A percentile compares a stretch with the other conserved stretches of the same genome.
These are phyloP conservation scores for Pseudocheirus occidentalis DNA, from an alignment of 2,797 vertebrate genomes.

Conservation along the genomic window DNA sequence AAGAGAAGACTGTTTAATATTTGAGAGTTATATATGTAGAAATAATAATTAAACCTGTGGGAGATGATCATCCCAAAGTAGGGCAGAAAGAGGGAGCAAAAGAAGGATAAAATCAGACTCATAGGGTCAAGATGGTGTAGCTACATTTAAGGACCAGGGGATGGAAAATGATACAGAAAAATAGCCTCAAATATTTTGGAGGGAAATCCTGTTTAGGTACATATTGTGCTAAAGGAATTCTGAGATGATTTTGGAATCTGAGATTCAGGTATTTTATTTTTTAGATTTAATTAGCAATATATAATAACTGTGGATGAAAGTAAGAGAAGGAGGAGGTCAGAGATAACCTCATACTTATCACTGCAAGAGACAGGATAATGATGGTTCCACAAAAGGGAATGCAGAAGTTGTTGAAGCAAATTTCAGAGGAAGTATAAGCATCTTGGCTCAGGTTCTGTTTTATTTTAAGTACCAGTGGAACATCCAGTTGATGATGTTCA, in stretches of 20 bases:
- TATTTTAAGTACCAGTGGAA: neutral
- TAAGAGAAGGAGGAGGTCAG: too few relatives aligned
- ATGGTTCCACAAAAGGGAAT: neutral
- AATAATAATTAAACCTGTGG: too few relatives aligned
- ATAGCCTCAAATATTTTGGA: neutral
- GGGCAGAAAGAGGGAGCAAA: neutral
- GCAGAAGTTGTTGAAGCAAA: neutral
- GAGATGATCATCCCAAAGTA: too few relatives aligned
- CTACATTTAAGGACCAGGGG: neutral
- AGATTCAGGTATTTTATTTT: neutral
- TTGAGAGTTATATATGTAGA: too few relatives aligned
- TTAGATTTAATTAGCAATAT: neutral
- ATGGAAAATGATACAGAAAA: neutral
- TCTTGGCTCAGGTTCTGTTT: neutral
- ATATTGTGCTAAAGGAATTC: neutral
- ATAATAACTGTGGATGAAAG: too few relatives aligned
- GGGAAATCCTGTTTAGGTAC: neutral
- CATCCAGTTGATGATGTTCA: neutral
- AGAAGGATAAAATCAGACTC: neutral
- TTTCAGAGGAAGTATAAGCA: neutral
- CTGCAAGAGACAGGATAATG: neutral
- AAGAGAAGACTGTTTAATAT: too few relatives aligned
- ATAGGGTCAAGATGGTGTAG: neutral
- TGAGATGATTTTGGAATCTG: neutral
- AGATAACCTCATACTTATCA: too few relatives aligned